Percentiles rank a stretch among this genome's conserved stretches.
phyloP scores from a whole-genome alignment of 2,797 vertebrate genomes.

The Amazona ochrocephala region DNA sequence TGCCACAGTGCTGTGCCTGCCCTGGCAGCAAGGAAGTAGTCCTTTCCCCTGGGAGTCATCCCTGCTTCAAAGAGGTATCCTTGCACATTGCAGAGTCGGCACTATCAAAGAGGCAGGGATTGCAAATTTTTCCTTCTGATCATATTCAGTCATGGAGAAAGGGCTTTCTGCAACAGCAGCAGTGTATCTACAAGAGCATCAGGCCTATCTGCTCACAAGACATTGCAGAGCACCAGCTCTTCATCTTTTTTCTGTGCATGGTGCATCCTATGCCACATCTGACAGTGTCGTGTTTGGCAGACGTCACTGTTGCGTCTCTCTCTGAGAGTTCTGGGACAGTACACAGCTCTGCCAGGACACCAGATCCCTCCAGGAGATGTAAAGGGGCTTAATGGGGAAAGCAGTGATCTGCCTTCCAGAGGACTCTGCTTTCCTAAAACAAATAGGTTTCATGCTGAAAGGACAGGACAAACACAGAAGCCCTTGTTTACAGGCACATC shows the following conservation, averaged over 20 bases:
- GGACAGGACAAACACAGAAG: fast-evolving
- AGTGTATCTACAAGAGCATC: not conserved
- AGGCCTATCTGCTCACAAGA: not conserved
- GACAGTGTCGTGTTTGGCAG: fast-evolving
- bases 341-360: not conserved
- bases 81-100: not conserved
- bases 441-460: not conserved
- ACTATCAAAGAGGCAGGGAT: not conserved
- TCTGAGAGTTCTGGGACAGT: not conserved
- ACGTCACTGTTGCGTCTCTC: fast-evolving
- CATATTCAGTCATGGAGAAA: not conserved
- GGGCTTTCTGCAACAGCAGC: not conserved
- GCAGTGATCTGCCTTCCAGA: not conserved
- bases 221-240: not conserved
- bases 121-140: not conserved
- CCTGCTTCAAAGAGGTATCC: not conserved
- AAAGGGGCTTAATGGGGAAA: not conserved
- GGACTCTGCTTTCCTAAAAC: not conserved
- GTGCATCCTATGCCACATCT: not conserved
- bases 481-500: not conserved
- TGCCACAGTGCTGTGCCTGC: not conserved
- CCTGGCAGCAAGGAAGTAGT: not conserved
- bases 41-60: not conserved
- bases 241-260: not conserved
- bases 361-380: not conserved